Base-by-base conservation (phyloP, 2,797 vertebrate genomes). In the Hypotaenidia philippensis region DNA sequence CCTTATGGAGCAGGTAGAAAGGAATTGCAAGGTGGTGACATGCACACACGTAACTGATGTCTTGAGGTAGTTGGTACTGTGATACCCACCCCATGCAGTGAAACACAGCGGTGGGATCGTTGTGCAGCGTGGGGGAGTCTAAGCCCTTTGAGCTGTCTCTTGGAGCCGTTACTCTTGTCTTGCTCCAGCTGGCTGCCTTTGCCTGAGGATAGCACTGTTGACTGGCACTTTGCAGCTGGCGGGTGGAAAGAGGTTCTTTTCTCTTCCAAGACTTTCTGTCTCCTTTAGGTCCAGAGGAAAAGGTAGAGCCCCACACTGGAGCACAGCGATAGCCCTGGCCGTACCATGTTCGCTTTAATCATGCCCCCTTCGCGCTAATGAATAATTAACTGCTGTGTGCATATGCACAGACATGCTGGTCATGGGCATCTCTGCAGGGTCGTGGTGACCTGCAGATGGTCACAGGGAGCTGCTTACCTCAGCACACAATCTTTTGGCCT, bases 381-480 rank as follows among this genome's bases (percentile, higher is more conserved):
- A 96, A 96, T 96, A 89, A 92, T 94, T 95, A 96, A 96, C 94
- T 90, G 79, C 59, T 38, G 65, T 74, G 82, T 64, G 82, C 36
- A 14, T 55, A 12, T 59, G 41, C 44, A 41, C 52, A 27, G 44
- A 25, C 49, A 10, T 0, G 0, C 70, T 87, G 90, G 78, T 84
- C 93, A 66, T 10, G n/a, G 76, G 78, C 44, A 87, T 64, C 80
- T 87, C 90, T 84, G 84, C 64, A 52, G 71, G 94, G 93, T 97
- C 23, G 2, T 49, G 65, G 38, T 96, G 96, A 97, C 97, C 96
- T 50, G 52, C 77, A 82, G 69, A 11, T 74, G 81, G 82, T 76
- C 64, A 49, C 25, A 8, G 85, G 40, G 56, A 85, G 45, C 65
- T 61, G 85, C 76, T 95, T 96, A 94, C 63, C 64, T 97, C 91